Evolutionary conservation across 2,888 invertebrate species (phyloP), one percentile per base, ranked within the genome.

Genomic region (Rhagophthalmus giganteus): DNA sequence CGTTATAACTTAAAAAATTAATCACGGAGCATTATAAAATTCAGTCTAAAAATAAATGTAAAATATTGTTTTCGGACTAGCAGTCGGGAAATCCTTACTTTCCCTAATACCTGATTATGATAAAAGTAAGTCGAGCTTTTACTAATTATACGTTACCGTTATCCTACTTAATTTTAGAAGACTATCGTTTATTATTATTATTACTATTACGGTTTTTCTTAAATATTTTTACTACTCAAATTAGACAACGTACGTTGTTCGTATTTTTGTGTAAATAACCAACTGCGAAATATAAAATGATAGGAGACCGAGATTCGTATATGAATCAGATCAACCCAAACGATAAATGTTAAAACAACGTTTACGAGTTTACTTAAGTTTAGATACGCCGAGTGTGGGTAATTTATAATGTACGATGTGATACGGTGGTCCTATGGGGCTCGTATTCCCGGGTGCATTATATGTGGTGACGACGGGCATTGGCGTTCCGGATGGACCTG

Each of bases 391-490:
- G 72, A 81, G 76, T 60, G 84, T 81, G 8, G 87, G 87, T 61
- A 87, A 75, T 67, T 87, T 87, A 75, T 83, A 87, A 71, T 86
- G 86, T 67, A 87, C 86, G 81, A 88, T 85, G 76, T 87, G 86
- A 73, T 81, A 88, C 47, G 83, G 82, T n/a, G 86, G 85, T 61
- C 82, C 82, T 5, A 84, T 83, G 0, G 88, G 87, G 65, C 87
- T 87, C 47, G 76, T 72, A 55, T 72, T 71, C 4, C 75, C 70
- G 55, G 81, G 75, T 26, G 76, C 69, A 47, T 72, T 75, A 60
- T 69, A 70, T 35, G 73, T 64, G 45, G 74, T 70, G 55, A 71
- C 69, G 53, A 65, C 57, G 58, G 78, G 70, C 44, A 49, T 54
- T 42, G 37, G 57, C 40, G 26, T 67, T 28, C 65, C 66, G 45